A percentile compares a stretch with the other conserved stretches of the same genome.
These are phyloP conservation scores for Cryptosula pallasiana DNA, from an alignment of 2,888 invertebrate species.

Conservation along the genomic window DNA sequence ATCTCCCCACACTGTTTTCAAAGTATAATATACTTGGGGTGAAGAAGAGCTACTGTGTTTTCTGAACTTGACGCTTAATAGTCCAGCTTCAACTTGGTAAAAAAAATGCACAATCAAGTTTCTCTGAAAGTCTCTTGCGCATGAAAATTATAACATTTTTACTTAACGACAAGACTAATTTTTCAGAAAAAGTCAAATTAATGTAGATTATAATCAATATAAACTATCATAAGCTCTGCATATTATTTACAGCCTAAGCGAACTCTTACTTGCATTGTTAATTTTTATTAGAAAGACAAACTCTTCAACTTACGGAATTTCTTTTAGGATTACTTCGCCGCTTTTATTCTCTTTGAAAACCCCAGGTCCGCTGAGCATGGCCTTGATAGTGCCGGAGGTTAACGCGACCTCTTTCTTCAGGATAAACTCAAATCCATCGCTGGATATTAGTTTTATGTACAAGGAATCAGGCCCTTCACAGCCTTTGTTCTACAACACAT, in stretches of 20 bases:
- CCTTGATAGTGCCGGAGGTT: constrained; percentile 96
- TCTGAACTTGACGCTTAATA: not conserved
- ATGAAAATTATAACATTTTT: too few relatives aligned
- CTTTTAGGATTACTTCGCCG: constrained; percentile 97
- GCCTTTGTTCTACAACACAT: constrained; percentile 69
- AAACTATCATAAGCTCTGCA: too few relatives aligned
- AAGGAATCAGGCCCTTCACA: constrained; percentile 97
- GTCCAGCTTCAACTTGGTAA: not conserved
- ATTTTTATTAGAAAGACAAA: too few relatives aligned
- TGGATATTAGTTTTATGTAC: constrained; percentile 95
- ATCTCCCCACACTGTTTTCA: too few relatives aligned
- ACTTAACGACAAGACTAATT: too few relatives aligned
- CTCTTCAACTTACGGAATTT: constrained; percentile 89
- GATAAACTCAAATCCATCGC: constrained; percentile 97
- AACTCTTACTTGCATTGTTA: too few relatives aligned
- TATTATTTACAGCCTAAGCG: too few relatives aligned
- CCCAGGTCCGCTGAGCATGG: constrained; percentile 93
- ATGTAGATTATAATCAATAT: too few relatives aligned
- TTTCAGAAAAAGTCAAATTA: too few relatives aligned
- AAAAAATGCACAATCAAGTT: too few relatives aligned
- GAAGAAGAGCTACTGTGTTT: not conserved
- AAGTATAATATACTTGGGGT: too few relatives aligned
- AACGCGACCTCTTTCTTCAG: constrained; percentile 94
- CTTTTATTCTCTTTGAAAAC: constrained; percentile 99
- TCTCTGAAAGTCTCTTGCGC: too few relatives aligned